Conservation (phyloP, 2,113 vertebrate genomes). For the Tauraco erythrolophus region DNA sequence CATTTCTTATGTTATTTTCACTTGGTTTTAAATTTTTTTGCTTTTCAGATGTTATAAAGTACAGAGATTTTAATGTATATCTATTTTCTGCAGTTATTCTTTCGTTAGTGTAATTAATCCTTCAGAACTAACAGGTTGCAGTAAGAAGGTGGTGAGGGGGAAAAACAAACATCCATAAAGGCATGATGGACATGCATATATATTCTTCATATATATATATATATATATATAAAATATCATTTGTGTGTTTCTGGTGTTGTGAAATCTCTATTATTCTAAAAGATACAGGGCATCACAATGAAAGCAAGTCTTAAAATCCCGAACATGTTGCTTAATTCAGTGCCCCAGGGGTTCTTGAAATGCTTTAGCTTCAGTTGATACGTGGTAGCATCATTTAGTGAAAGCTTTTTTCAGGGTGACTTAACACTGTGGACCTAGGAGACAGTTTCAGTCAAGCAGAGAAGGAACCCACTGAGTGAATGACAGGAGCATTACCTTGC, state of each 20-base stretch:
- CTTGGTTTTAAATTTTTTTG: neutral
- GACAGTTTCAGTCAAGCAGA: neutral
- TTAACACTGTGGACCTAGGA: neutral
- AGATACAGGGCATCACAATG: neutral
- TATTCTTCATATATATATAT: neutral
- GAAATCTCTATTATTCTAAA: neutral
- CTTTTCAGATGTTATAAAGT: neutral
- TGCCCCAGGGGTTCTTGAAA: neutral
- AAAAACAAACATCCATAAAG: neutral
- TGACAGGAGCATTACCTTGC: neutral
- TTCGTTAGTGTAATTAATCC: neutral
- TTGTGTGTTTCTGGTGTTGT: neutral
- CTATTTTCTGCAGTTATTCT: neutral
- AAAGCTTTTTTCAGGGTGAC: constrained; percentile 35
- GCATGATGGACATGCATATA: neutral
- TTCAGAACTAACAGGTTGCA: rapidly evolving
- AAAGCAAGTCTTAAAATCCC: neutral
- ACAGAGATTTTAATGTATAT: neutral
- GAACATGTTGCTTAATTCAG: neutral
- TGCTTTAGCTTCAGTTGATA: neutral
- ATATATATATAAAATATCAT: too few relatives aligned
- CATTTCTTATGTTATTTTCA: neutral
- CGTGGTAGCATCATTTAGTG: neutral
- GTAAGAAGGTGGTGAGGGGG: neutral
- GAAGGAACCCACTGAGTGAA: neutral